phyloP scores from a whole-genome alignment of 2,113 vertebrate species.

The Felis catus region F.catus_Fca126_mat1.0 CM031412.1:126420001-126420500 shows the following conservation, averaged over 20 bases:
- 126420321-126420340: background rate
- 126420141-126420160: background rate
- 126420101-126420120: background rate
- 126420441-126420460: background rate
- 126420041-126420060: background rate
- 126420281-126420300: background rate
- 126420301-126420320: background rate
- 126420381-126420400: background rate
- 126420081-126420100: background rate
- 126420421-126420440: background rate
- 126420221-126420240: background rate
- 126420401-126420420: background rate
- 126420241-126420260: background rate
- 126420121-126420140: background rate
- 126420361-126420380: background rate
- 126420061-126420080: background rate
- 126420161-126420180: background rate
- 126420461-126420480: background rate
- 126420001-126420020: background rate
- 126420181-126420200: background rate
- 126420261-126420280: background rate
- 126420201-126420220: background rate
- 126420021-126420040: background rate
- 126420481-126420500: background rate
- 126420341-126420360: background rate